These are phyloP conservation scores for Pyrrhia umbra DNA, from an alignment of 2,888 invertebrate genomes.

Conservation along the genomic window DNA sequence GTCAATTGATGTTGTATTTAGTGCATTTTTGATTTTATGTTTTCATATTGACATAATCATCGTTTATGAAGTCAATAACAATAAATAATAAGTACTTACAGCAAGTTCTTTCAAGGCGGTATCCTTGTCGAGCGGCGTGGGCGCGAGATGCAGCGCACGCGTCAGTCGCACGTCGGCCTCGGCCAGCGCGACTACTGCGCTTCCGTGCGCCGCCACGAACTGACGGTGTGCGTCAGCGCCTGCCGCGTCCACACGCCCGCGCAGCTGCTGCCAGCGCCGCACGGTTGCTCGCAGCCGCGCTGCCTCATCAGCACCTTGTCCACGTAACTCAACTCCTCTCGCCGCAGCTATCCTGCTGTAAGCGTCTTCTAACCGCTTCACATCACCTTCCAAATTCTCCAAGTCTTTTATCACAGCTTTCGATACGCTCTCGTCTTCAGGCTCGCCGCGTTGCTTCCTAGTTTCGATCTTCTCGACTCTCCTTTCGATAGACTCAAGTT, in stretches of 20 bases:
- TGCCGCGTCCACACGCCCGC: slow-evolving; percentile 90
- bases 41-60: too few species aligned
- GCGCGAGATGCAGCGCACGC: slow-evolving; percentile 91
- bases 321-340: slow-evolving; percentile 91
- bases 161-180: slow-evolving; percentile 93
- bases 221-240: slow-evolving; percentile 91
- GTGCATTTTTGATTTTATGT: too few species aligned
- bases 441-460: slow-evolving; percentile 82
- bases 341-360: slow-evolving; percentile 93
- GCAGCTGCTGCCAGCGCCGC: slow-evolving; percentile 92
- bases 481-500: slow-evolving; percentile 90
- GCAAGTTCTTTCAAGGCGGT: slow-evolving; percentile 86
- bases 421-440: slow-evolving; percentile 89
- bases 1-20: too few species aligned
- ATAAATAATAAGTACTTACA: slow-evolving; percentile 76
- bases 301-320: slow-evolving; percentile 92
- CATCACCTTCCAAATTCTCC: slow-evolving; percentile 91
- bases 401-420: slow-evolving; percentile 90
- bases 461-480: slow-evolving; percentile 89
- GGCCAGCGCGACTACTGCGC: slow-evolving; percentile 92
- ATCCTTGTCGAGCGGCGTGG: slow-evolving; percentile 81
- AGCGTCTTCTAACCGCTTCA: slow-evolving; percentile 92
- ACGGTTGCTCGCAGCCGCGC: slow-evolving; percentile 91
- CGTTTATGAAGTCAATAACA: too few species aligned
- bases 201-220: slow-evolving; percentile 93